phyloP scores from a whole-genome alignment of 2,113 vertebrate species.

The Mesitornis unicolor region DNA sequence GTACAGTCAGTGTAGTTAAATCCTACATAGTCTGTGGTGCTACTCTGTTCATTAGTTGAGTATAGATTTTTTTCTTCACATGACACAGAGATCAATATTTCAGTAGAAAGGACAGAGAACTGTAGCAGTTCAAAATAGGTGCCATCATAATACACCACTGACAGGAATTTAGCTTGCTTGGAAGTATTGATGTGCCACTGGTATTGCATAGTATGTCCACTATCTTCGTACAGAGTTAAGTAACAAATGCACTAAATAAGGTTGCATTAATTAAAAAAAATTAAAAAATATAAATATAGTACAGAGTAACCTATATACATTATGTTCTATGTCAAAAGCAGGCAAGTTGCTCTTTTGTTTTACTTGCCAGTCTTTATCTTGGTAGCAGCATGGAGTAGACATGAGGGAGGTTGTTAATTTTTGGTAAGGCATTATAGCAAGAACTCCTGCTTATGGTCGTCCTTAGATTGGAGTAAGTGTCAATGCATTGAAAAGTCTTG shows the following conservation, averaged over 20 bases:
- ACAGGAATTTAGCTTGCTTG: background rate
- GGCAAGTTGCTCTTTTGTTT: background rate
- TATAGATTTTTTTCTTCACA: constrained; percentile 36
- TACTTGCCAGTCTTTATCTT: background rate
- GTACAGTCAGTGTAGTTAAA: background rate
- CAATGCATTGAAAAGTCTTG: background rate
- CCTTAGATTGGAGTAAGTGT: background rate
- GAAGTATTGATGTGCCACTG: background rate
- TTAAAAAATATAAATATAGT: background rate
- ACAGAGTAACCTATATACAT: too few species aligned
- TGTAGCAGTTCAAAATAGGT: background rate
- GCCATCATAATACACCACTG: background rate
- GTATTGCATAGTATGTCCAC: background rate
- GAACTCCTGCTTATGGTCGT: background rate
- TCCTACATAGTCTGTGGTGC: background rate
- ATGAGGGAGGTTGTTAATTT: background rate
- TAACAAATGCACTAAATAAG: background rate
- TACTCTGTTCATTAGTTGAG: background rate
- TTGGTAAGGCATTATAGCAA: background rate
- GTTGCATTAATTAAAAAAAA: background rate
- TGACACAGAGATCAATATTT: background rate
- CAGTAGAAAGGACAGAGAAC: background rate
- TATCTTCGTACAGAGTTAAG: background rate
- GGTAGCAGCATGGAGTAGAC: background rate
- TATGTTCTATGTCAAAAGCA: background rate